Evolutionary conservation across 2,113 vertebrate genomes (phyloP).

Genomic region (Eulemur macaco): DNA sequence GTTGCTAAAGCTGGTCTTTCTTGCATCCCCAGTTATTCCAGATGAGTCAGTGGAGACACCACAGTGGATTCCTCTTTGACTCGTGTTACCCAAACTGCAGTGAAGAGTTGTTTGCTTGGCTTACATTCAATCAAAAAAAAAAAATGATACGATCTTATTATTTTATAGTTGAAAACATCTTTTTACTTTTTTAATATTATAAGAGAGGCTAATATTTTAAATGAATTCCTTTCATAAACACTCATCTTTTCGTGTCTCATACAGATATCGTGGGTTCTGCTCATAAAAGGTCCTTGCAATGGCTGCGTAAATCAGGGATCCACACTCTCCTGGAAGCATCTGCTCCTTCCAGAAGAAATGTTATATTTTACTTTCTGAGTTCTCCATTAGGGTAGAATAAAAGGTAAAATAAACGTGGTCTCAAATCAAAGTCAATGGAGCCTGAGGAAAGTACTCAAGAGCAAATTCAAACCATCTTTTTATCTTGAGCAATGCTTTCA

Average conservation of each 20-base stretch:
- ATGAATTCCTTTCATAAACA: background rate
- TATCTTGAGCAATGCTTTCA: background rate
- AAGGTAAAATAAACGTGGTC: background rate
- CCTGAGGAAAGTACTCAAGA: background rate
- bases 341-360: background rate
- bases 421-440: background rate
- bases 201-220: background rate
- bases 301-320: background rate
- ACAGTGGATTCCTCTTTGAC: background rate
- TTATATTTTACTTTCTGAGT: background rate
- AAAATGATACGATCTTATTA: background rate
- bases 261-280: background rate
- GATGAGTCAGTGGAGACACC: background rate
- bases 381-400: background rate
- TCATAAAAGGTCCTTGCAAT: background rate
- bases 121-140: background rate
- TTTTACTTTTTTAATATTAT: background rate
- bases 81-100: background rate
- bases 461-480: background rate
- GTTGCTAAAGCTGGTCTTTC: background rate
- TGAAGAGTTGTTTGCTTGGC: background rate
- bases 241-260: background rate
- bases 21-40: background rate
- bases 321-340: background rate
- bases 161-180: constrained; percentile 3